Evolutionary conservation across 2,113 vertebrate genomes (phyloP), one percentile per base, ranked within the genome.

Genomic region (Plecturocebus donacophilus): DNA sequence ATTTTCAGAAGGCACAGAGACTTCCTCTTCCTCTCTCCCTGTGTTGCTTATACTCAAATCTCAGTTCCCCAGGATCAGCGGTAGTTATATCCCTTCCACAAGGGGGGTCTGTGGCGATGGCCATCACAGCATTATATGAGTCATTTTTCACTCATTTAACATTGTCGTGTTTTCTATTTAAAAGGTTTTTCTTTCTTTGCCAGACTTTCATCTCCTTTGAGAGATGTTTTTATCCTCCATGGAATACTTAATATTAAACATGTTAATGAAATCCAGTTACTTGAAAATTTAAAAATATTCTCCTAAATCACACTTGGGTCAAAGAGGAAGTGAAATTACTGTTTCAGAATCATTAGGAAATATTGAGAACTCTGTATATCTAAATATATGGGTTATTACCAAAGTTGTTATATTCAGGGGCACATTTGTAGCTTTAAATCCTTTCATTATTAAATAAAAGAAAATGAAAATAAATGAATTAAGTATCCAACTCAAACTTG

Each of bases 391-490:
- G 30, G 87, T 73, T 80, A 73, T 92, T 81, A 58, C 90, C 75
- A 92, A 87, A 91, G 64, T 94, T 66, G 64, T 94, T 66, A 47
- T 87, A 94, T 81, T 92, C 83, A 73, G 89, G 94, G 83, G 45
- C 25, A 58, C 40, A 68, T 80, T 96, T 30, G 3, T 95, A 87
- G 87, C 76, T 97, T 92, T 85, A 86, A 75, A 40, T 45, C 45
- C 25, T 93, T 79, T 84, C 4, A 1, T 95, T 96, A 54, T 92
- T 92, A 96, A 32, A 45, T 94, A 80, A 70, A n/a, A 84, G 30
- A 70, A 92, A 94, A 76, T 82, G 77, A 86, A 88, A 95, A 42
- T 83, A 88, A 94, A 21, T 94, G 87, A 80, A 66, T 90, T 90
- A 79, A 93, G 19, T 47, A 11, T 79, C 87, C 84, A 90, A 12